These are phyloP conservation scores for Girardia tigrina DNA, from an alignment of 2,888 invertebrate genomes.

Conservation along the genomic window DNA sequence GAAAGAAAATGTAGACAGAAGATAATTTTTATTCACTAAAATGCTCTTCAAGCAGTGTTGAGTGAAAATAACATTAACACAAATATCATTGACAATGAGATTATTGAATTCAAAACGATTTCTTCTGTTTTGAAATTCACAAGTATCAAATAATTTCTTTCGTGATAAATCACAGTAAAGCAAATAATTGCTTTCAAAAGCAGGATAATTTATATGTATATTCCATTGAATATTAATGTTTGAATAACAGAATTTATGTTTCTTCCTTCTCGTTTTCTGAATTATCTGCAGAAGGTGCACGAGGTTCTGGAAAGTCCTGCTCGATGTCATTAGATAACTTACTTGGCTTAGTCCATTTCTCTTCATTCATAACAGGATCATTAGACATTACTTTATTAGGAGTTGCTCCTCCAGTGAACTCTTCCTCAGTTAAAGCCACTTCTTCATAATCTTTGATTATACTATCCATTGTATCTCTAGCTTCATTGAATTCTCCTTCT, in stretches of 20 bases:
- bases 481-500: constrained; percentile 71
- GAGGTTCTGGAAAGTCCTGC: too few species aligned
- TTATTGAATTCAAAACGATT: neutral
- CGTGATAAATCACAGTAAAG: constrained; percentile 13
- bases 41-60: neutral
- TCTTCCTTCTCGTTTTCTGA: too few species aligned
- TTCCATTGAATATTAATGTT: constrained; percentile 4
- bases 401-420: neutral
- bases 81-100: neutral
- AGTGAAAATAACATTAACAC: neutral
- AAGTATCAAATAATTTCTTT: neutral
- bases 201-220: neutral
- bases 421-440: constrained; percentile 51
- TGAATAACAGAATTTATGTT: neutral
- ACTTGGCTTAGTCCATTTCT: neutral
- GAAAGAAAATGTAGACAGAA: neutral
- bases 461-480: constrained; percentile 63
- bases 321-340: neutral
- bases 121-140: neutral
- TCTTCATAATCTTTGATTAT: constrained; percentile 51
- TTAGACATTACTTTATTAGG: neutral
- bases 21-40: constrained; percentile 20
- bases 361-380: neutral
- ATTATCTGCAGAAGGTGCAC: too few species aligned
- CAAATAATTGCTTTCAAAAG: neutral